phyloP scores from a whole-genome alignment of 2,797 vertebrate species.

The Cirrhinus molitorella region DNA sequence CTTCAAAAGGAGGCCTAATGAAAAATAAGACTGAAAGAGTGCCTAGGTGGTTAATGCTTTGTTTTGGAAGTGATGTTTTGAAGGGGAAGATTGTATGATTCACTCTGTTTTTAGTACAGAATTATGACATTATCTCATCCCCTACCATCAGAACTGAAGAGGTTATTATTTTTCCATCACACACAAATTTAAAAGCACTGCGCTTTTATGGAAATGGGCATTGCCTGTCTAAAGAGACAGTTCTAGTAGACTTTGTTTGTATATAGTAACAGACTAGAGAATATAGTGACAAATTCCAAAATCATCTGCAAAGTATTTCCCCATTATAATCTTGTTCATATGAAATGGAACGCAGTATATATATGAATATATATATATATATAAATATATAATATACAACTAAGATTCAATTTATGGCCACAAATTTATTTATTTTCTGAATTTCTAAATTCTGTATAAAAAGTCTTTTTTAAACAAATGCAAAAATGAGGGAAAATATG shows the following conservation, averaged over 20 bases:
- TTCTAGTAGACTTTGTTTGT: slow-evolving; percentile 72
- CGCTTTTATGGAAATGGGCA: slow-evolving; percentile 80
- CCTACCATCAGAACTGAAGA: slow-evolving; percentile 23
- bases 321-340: slow-evolving; percentile 74
- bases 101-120: slow-evolving; percentile 58
- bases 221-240: slow-evolving; percentile 74
- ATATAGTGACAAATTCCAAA: slow-evolving; percentile 67
- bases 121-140: slow-evolving; percentile 25
- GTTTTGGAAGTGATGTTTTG: slow-evolving; percentile 57
- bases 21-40: slow-evolving; percentile 48
- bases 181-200: slow-evolving; percentile 73
- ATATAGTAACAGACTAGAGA: slow-evolving; percentile 71
- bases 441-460: slow-evolving; percentile 83
- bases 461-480: slow-evolving; percentile 76
- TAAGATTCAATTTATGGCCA: slow-evolving; percentile 80
- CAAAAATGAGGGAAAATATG: slow-evolving; percentile 78
- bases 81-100: slow-evolving; percentile 37
- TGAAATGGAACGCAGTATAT: slow-evolving; percentile 73
- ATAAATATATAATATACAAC: slow-evolving; percentile 70
- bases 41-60: slow-evolving; percentile 39
- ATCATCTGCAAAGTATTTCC: slow-evolving; percentile 63
- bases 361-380: slow-evolving; percentile 65
- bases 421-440: slow-evolving; percentile 87
- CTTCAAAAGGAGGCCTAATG: slow-evolving; percentile 37
- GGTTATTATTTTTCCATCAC: slow-evolving; percentile 65